phyloP scores from a whole-genome alignment of 2,888 invertebrate genomes.

The Tenodera sinensis region DNA sequence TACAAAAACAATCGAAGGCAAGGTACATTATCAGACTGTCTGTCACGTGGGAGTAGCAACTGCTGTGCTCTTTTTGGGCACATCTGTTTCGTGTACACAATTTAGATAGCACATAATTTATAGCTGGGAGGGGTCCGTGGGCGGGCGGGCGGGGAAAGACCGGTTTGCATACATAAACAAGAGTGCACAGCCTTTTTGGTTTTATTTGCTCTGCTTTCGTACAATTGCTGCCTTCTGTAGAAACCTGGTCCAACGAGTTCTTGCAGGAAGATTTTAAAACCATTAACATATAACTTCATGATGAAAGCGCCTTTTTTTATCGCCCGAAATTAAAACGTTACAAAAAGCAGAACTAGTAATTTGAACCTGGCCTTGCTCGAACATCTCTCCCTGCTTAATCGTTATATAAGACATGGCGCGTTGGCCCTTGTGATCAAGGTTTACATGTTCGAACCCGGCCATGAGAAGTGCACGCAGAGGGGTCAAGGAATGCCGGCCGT shows the following conservation, averaged over 20 bases:
- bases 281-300: neutral
- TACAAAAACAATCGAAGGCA: too few relatives aligned
- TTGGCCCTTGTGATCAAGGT: neutral
- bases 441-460: neutral
- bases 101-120: neutral
- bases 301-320: neutral
- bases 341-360: neutral
- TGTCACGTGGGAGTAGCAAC: neutral
- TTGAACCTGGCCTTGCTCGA: neutral
- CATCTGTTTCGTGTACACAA: neutral
- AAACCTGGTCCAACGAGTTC: neutral
- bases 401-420: neutral
- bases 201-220: neutral
- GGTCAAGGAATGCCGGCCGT: neutral
- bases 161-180: neutral
- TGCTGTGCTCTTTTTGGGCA: neutral
- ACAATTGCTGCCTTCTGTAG: neutral
- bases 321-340: neutral
- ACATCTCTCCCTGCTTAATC: neutral
- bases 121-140: neutral
- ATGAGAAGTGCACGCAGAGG: neutral
- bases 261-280: neutral
- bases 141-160: neutral
- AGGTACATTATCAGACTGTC: neutral
- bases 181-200: neutral